Percentiles rank a stretch among this genome's conserved stretches.
phyloP scores from a whole-genome alignment of 2,888 invertebrate species.

The Cheilosia urbana region DNA sequence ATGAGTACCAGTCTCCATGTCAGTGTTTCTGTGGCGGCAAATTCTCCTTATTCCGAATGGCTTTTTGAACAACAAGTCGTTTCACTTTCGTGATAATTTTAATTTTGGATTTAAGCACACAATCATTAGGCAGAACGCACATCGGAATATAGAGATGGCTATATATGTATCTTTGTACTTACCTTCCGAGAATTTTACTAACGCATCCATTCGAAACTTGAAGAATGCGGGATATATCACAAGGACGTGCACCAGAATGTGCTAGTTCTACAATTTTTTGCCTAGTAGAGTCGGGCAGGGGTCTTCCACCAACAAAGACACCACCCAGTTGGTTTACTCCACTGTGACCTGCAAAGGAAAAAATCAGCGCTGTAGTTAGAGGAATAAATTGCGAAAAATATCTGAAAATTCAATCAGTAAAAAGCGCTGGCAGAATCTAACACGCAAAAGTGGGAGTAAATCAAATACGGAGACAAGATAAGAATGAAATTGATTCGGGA shows the following conservation, averaged over 20 bases:
- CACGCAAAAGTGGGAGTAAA: background rate
- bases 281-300: slow-evolving; percentile 98
- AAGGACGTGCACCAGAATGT: slow-evolving; percentile 98
- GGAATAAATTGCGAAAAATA: slow-evolving; percentile 3
- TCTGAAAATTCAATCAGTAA: background rate
- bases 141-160: background rate
- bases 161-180: slow-evolving; percentile 78
- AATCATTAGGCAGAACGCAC: too few species aligned
- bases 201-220: slow-evolving; percentile 99
- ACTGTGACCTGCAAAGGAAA: slow-evolving; percentile 91
- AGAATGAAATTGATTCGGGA: slow-evolving; percentile 49
- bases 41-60: too few species aligned
- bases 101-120: too few species aligned
- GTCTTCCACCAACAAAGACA: slow-evolving; percentile 99
- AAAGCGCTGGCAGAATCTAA: background rate
- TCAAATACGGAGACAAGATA: slow-evolving; percentile 16
- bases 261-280: slow-evolving; percentile 99
- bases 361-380: slow-evolving; percentile 30
- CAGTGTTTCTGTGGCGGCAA: too few species aligned
- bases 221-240: slow-evolving; percentile 98
- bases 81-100: too few species aligned
- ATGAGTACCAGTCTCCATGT: too few species aligned
- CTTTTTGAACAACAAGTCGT: too few species aligned
- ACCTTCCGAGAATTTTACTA: slow-evolving; percentile 99
- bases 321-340: slow-evolving; percentile 99